Conservation (phyloP, 1,140 invertebrate genomes). For the Lanistes nyassanus region DNA sequence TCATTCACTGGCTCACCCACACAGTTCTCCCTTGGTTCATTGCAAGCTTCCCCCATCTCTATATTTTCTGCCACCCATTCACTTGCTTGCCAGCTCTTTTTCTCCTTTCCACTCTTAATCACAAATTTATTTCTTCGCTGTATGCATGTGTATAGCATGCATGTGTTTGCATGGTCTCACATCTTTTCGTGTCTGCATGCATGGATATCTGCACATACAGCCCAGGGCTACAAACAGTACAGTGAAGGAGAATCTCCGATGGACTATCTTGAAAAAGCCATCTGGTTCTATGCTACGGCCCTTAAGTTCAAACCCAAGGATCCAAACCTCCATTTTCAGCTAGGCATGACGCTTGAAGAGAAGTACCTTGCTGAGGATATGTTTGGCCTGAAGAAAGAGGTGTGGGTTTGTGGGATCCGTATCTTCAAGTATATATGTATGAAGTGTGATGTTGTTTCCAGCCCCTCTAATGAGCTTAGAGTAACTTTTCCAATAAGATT, state of each 20-base stretch:
- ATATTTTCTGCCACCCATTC: too few relatives aligned
- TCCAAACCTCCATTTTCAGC: constrained; percentile 54
- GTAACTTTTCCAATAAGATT: too few relatives aligned
- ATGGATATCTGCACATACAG: constrained; percentile 27
- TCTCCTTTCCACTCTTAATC: too few relatives aligned
- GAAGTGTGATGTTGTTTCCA: too few relatives aligned
- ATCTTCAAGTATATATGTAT: too few relatives aligned
- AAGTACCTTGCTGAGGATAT: constrained; percentile 63
- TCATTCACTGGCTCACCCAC: too few relatives aligned
- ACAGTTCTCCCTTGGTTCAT: too few relatives aligned
- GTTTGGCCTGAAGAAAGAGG: constrained; percentile 62
- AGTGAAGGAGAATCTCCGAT: constrained; percentile 55
- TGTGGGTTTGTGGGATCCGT: too few relatives aligned
- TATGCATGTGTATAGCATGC: not conserved
- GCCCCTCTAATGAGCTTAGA: too few relatives aligned
- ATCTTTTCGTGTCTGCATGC: not conserved
- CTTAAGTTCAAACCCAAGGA: constrained; percentile 62
- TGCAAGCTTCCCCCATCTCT: too few relatives aligned
- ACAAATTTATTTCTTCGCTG: not conserved
- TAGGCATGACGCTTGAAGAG: constrained; percentile 62
- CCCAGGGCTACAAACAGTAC: constrained; percentile 40
- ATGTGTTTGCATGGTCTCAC: not conserved
- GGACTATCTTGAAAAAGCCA: constrained; percentile 52
- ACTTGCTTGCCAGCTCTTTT: too few relatives aligned
- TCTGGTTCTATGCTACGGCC: constrained; percentile 54